Evolutionary conservation across 30 jellyfish, hydroid and myxozoan species (phyloP), one percentile per base, ranked within the genome.

Genomic region (Pelagia noctiluca): DNA sequence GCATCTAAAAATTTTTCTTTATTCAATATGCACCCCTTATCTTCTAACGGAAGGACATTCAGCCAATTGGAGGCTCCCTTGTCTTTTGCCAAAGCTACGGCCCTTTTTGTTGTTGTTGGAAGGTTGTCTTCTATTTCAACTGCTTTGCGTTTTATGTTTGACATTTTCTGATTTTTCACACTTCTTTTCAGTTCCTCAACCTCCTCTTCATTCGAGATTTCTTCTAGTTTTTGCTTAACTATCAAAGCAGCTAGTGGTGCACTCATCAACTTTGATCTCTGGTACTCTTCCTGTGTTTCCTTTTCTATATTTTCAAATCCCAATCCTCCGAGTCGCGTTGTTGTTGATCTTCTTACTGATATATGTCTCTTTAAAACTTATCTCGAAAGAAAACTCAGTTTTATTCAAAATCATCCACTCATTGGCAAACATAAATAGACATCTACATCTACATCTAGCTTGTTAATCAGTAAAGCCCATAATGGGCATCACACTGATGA

Each of bases 1-100:
- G 80, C 88, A 50, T 54, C 88, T 13, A 31, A 26, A 76, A 76
- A 60, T 48, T 76, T 73, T 63, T 76, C 78, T 32, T 74, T 74
- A 50, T 74, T 74, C 48, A 26, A 32, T n/a, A 46, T 53, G 35
- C 5, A 74, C 26, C 80, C 86, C 33, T 46, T 50, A 10, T 69
- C 86, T 74, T 74, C 54, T 11, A 74, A 52, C 11, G 86, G 79
- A 74, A 74, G 23, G 48, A 74, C 86, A 48, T 29, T 74, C 75
- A 74, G 79, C 75, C 86, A 48, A 21, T 74, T 47, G 26, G 86
- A 74, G 48, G 86, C 76, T 26, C 35, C 30, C 22, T 60, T 26
- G 35, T 26, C 72, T 60, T n/a, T 22, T 10, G 35, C 34, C 30
- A 22, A 26, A 5, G 35, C 30, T n/a, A 60, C 10, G 5, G 72